Percentiles rank a stretch among this genome's conserved stretches.
Conservation (phyloP, 2,888 invertebrate species). For the Ernsta delagoae region DNA sequence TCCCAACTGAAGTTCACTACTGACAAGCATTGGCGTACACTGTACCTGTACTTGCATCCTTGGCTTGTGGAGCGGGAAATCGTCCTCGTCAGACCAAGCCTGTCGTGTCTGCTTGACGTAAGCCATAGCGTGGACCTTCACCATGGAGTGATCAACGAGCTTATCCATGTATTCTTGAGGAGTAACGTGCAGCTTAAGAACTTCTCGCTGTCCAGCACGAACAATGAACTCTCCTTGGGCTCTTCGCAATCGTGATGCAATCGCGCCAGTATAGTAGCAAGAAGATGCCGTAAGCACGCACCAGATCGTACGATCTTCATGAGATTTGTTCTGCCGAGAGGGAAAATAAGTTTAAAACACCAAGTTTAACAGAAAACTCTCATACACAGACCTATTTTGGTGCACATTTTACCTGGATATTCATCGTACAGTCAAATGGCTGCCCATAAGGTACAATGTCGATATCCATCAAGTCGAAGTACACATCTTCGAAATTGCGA, state of each 20-base stretch:
- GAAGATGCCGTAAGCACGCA: slow-evolving; percentile 86
- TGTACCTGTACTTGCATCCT: slow-evolving; percentile 86
- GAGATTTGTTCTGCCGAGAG: slow-evolving; percentile 83
- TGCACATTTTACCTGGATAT: slow-evolving; percentile 82
- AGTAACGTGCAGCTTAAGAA: slow-evolving; percentile 85
- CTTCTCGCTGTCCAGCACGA: slow-evolving; percentile 86
- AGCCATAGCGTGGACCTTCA: slow-evolving; percentile 90
- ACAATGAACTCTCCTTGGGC: slow-evolving; percentile 86
- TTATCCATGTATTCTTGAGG: slow-evolving; percentile 89
- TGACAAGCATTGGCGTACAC: background rate
- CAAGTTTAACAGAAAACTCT: background rate
- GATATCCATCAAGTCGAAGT: slow-evolving; percentile 87
- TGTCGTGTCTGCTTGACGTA: slow-evolving; percentile 90
- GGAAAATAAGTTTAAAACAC: slow-evolving; percentile 21
- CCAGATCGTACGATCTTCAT: slow-evolving; percentile 86
- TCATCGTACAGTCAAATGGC: slow-evolving; percentile 87
- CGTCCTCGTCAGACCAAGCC: slow-evolving; percentile 90
- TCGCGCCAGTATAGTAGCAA: slow-evolving; percentile 89
- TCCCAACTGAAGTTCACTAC: no score
- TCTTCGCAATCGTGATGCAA: slow-evolving; percentile 86
- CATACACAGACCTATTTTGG: background rate
- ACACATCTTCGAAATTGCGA: slow-evolving; percentile 86
- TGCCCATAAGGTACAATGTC: slow-evolving; percentile 87
- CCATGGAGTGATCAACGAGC: slow-evolving; percentile 88
- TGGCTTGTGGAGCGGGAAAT: slow-evolving; percentile 89